Conservation (phyloP, 2,113 vertebrate species). For the Symphodus melops region DNA sequence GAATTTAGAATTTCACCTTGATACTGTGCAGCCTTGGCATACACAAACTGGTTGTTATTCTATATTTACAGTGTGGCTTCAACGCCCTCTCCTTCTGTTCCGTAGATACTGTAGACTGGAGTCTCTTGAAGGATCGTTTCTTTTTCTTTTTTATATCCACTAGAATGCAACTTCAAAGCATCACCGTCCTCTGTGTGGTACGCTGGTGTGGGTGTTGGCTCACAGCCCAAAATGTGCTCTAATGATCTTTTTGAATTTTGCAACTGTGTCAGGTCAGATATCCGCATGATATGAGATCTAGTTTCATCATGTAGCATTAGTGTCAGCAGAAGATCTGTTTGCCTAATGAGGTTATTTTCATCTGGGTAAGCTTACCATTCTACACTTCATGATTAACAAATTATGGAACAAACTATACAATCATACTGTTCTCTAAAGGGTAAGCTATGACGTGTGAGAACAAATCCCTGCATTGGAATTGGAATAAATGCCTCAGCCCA, state of each 20-base stretch:
- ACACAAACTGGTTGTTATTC: slow-evolving; percentile 70
- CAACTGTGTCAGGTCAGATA: slow-evolving; percentile 46
- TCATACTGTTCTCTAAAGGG: slow-evolving; percentile 6
- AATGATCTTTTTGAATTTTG: slow-evolving; percentile 62
- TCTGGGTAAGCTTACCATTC: slow-evolving; percentile 1
- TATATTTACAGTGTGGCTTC: slow-evolving; percentile 80
- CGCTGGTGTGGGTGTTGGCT: slow-evolving; percentile 62
- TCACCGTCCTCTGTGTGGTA: slow-evolving; percentile 58
- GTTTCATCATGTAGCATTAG: not conserved
- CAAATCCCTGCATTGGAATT: slow-evolving; percentile 21
- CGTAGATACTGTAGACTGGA: slow-evolving; percentile 72
- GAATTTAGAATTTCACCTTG: slow-evolving; percentile 7
- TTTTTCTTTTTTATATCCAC: slow-evolving; percentile 65
- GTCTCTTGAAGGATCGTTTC: slow-evolving; percentile 58
- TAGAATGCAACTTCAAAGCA: slow-evolving; percentile 62
- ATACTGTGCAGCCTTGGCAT: slow-evolving; percentile 72
- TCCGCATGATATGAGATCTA: slow-evolving; percentile 16
- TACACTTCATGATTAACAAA: not conserved
- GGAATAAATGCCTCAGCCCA: slow-evolving; percentile 8
- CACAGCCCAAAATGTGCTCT: slow-evolving; percentile 40
- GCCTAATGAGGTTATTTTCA: not conserved
- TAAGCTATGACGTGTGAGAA: slow-evolving; percentile 18
- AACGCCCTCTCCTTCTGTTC: slow-evolving; percentile 74
- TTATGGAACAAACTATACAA: slow-evolving; percentile 5
- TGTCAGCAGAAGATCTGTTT: slow-evolving; percentile 15